phyloP scores from a whole-genome alignment of 2,797 vertebrate species.

The Hippoglossus hippoglossus region DNA sequence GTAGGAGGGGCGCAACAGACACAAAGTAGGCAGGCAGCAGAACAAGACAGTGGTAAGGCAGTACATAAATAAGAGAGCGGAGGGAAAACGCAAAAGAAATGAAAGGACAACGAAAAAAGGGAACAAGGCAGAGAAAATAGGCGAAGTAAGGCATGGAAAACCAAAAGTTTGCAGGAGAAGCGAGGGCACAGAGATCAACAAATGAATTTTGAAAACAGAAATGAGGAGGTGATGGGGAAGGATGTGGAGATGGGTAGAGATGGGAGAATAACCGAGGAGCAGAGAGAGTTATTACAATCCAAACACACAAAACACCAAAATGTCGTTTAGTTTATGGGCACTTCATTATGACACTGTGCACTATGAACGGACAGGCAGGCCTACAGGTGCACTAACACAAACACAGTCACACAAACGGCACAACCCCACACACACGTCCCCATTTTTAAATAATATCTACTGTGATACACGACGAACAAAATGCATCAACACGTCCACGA shows the following conservation, averaged over 20 bases:
- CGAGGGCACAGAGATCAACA: slow-evolving; percentile 57
- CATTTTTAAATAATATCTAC: slow-evolving; percentile 48
- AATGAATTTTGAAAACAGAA: slow-evolving; percentile 54
- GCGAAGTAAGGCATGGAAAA: slow-evolving; percentile 55
- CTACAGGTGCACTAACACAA: slow-evolving; percentile 57
- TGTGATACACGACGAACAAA: slow-evolving; percentile 56
- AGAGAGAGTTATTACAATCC: slow-evolving; percentile 83
- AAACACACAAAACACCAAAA: slow-evolving; percentile 77
- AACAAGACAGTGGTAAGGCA: slow-evolving; percentile 70
- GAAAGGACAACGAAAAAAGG: slow-evolving; percentile 36
- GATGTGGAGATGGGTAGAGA: slow-evolving; percentile 71
- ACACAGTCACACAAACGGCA: slow-evolving; percentile 46
- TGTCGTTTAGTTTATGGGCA: slow-evolving; percentile 75
- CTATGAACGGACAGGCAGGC: slow-evolving; percentile 74
- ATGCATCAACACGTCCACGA: slow-evolving; percentile 57
- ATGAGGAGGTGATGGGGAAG: slow-evolving; percentile 59
- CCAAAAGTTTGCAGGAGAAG: slow-evolving; percentile 52
- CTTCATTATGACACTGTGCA: slow-evolving; percentile 73
- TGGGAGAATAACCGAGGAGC: slow-evolving; percentile 75
- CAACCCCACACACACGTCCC: slow-evolving; percentile 14
- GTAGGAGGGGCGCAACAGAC: slow-evolving; percentile 63
- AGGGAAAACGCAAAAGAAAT: slow-evolving; percentile 33
- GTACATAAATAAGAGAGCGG: slow-evolving; percentile 53
- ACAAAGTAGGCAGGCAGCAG: slow-evolving; percentile 72
- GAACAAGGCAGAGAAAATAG: slow-evolving; percentile 50